These are phyloP conservation scores for Apis dorsata DNA, from an alignment of 1,140 invertebrate genomes.

Conservation along the genomic window DNA sequence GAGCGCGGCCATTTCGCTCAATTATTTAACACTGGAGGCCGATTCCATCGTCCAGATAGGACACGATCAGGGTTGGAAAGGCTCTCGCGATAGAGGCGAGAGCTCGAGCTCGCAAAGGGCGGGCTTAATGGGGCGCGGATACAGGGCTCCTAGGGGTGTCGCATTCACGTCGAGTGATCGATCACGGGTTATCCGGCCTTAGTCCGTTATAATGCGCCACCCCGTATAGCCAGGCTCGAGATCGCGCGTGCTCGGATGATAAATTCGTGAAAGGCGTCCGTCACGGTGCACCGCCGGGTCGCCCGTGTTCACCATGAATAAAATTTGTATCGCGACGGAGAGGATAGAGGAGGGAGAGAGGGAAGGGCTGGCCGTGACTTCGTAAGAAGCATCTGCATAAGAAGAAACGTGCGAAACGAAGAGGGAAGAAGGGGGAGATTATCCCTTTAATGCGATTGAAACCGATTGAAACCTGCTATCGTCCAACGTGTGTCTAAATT, in stretches of 20 bases:
- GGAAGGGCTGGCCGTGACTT: background rate
- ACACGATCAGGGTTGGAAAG: conserved; percentile 31
- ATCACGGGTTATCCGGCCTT: conserved; percentile 77
- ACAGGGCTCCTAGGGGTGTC: conserved; percentile 75
- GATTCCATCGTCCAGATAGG: conserved; percentile 35
- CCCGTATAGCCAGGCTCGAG: conserved; percentile 51
- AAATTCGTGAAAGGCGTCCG: conserved; percentile 48
- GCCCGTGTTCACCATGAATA: conserved; percentile 46
- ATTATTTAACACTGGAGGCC: conserved; percentile 38
- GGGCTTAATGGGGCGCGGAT: conserved; percentile 78
- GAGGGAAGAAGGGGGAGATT: background rate
- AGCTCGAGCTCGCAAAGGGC: conserved; percentile 69
- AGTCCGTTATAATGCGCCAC: conserved; percentile 73
- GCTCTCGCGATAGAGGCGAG: conserved; percentile 66
- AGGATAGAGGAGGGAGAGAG: too few relatives aligned
- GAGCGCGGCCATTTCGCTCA: conserved; percentile 7
- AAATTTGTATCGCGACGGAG: conserved; percentile 37
- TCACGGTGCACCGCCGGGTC: conserved; percentile 29
- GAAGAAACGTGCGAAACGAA: conserved; percentile 18
- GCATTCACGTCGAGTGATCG: conserved; percentile 77
- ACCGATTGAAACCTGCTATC: background rate
- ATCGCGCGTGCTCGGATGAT: conserved; percentile 47
- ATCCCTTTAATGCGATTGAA: background rate
- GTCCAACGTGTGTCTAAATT: background rate
- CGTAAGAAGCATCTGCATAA: conserved; percentile 2